These are phyloP conservation scores for Drosophila kikkawai DNA, from an alignment of 1,140 invertebrate genomes.

Conservation along the genomic window DNA sequence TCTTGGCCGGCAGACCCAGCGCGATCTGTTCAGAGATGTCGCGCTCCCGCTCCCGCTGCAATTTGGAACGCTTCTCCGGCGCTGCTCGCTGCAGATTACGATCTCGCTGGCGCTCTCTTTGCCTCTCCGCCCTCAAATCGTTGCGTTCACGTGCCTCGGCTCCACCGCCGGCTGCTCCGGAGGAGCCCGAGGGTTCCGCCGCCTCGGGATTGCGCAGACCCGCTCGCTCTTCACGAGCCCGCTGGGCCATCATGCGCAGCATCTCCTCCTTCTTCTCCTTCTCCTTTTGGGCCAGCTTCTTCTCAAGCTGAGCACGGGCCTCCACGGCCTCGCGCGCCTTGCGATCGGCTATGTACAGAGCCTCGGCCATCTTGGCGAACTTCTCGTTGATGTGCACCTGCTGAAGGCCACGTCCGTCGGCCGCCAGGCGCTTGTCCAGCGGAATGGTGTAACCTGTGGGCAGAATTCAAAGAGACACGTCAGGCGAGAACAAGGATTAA, in stretches of 20 bases:
- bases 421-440: slow-evolving; percentile 98
- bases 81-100: slow-evolving; percentile 96
- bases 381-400: slow-evolving; percentile 99
- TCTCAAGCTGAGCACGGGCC: slow-evolving; percentile 97
- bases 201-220: slow-evolving; percentile 86
- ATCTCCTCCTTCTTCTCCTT: slow-evolving; percentile 99
- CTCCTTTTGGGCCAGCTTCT: slow-evolving; percentile 98
- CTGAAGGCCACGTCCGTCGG: slow-evolving; percentile 98
- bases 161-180: slow-evolving; percentile 76
- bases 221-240: slow-evolving; percentile 97
- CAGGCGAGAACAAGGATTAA: neutral
- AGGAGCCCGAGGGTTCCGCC: slow-evolving; percentile 84
- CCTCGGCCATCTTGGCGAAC: slow-evolving; percentile 99
- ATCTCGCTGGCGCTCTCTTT: slow-evolving; percentile 96
- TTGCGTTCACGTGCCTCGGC: slow-evolving; percentile 95
- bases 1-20: slow-evolving; percentile 96
- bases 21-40: slow-evolving; percentile 99
- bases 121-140: slow-evolving; percentile 94
- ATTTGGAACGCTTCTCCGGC: slow-evolving; percentile 95
- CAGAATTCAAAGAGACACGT: neutral
- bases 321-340: slow-evolving; percentile 99
- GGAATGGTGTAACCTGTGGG: slow-evolving; percentile 95
- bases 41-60: slow-evolving; percentile 96
- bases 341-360: slow-evolving; percentile 98
- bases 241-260: slow-evolving; percentile 95